Base-by-base conservation (phyloP, 30 jellyfish, hydroid and myxozoan genomes). In the Pelagia noctiluca region DNA sequence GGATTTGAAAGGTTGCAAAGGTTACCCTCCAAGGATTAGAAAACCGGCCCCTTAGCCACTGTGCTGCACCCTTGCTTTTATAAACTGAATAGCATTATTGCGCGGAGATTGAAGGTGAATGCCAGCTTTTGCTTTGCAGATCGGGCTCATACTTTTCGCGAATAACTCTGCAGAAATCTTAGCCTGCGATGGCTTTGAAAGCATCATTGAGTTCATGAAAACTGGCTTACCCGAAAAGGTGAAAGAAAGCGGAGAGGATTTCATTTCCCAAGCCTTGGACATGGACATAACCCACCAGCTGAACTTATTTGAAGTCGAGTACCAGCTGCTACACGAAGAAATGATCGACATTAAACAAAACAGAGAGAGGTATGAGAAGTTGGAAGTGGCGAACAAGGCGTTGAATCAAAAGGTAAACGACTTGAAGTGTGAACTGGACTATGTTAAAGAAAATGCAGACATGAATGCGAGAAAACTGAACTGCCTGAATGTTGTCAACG, bases 241-340 rank as follows among this genome's bases (percentile, higher is more conserved):
- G 26, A 82, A 76, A 42, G 67, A 83, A 19, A 70, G 88, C 33
- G 86, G 96, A 7, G 97, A 94, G 36, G 99, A 94, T 34, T 52
- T 88, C 53, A 83, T 95, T 19, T 28, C 75, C 0, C 72, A 97
- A 38, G 99, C 97, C 4, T 69, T 94, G 79, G 93, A 94, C 73
- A 87, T 94, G 96, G 97, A 94, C 53, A 94, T 94, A 25, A 94
- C 54, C 24, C 86, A 88, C 33, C 96, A 94, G 87, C 61, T 94
- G 89, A 88, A 94, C 62, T 76, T 88, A 66, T 94, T 88, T 49
- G 97, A 94, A 74, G 99, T 87, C 47, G 99, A 94, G 67, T 94
- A 88, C 64, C 99, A 94, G 88, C 82, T 94, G 75, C 54, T 94
- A 80, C 90, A 94, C 75, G 99, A 94, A 29, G 99, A 94, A 80